Evolutionary conservation across 1,140 invertebrate genomes (phyloP).

Genomic region (Ceratina calcarata): DNA sequence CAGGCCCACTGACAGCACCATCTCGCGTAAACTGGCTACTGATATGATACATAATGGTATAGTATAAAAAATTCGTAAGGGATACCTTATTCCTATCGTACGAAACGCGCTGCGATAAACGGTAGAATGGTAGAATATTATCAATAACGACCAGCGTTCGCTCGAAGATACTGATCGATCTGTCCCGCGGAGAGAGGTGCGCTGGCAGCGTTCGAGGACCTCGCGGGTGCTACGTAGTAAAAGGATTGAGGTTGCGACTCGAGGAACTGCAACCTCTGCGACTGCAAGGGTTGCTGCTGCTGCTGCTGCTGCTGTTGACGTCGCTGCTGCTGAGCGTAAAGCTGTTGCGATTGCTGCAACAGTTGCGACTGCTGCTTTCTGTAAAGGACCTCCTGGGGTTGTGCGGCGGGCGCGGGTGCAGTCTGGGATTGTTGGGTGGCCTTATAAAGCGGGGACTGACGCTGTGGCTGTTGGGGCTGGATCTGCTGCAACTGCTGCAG

Average conservation of each 20-base stretch:
- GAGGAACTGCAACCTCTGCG: constrained; percentile 84
- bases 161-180: constrained; percentile 90
- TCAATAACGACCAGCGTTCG: constrained; percentile 64
- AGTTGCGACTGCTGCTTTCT: constrained; percentile 86
- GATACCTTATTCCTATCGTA: not conserved
- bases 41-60: too few relatives aligned
- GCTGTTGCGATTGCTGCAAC: constrained; percentile 86
- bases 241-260: constrained; percentile 82
- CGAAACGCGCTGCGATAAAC: too few relatives aligned
- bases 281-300: constrained; percentile 82
- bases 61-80: not conserved
- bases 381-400: constrained; percentile 85
- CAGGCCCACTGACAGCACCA: constrained; percentile 18
- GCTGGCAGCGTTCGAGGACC: constrained; percentile 48
- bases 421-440: constrained; percentile 77
- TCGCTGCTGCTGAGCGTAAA: constrained; percentile 86
- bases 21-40: not conserved
- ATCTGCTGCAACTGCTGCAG: constrained; percentile 67
- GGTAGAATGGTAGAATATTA: not conserved
- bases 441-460: constrained; percentile 71
- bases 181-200: constrained; percentile 82
- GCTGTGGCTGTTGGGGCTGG: constrained; percentile 50
- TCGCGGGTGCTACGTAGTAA: constrained; percentile 82
- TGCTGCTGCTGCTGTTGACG: constrained; percentile 85
- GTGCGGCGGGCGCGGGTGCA: constrained; percentile 60